Evolutionary conservation across 2,888 invertebrate species (phyloP), one percentile per base, ranked within the genome.

Genomic region (Drosophila merina): DNA sequence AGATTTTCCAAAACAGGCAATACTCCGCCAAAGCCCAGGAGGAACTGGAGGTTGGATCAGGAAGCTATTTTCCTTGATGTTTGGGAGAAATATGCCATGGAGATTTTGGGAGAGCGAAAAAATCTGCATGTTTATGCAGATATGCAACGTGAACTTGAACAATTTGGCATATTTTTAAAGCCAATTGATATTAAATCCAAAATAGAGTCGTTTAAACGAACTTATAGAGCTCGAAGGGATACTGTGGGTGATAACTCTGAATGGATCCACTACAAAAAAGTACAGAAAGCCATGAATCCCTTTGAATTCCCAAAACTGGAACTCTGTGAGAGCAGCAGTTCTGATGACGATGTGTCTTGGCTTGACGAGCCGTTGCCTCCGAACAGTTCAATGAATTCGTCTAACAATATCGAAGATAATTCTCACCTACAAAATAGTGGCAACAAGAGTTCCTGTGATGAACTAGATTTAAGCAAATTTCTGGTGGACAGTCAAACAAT

Each of bases 41-140:
- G 2, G 26, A 4, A 30, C 36, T 80, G 78, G 81, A 1, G 14
- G n/a, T 3, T n/a, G 14, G 4, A 48, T 1, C 54, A 78, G 1
- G 81, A 81, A 30, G 14, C n/a, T 0, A 4, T 36, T 2, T 79
- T 79, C n/a, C 4, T 79, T 26, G 52, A 59, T 1, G 52, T 72
- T 3, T 79, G 79, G 79, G n/a, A 70, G 14, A 54, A 42, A 10
- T 64, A 57, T 12, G n/a, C n/a, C 1, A 4, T 10, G 7, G 50
- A 48, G 2, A 42, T 78, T 9, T 50, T 42, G 4, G 12, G 48
- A 2, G 56, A 44, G 1, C 42, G 44, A 9, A 28, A 8, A 4
- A 62, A 72, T 6, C 9, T n/a, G 9, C 26, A 26, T 4, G 64
- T 59, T 9, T 66, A 64, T 45, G 57, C 31, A 12, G 30, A 69